Percentiles rank a stretch among this genome's conserved stretches.
phyloP scores from a whole-genome alignment of 2,888 invertebrate genomes.

The Drosophila atroscutellata region DNA sequence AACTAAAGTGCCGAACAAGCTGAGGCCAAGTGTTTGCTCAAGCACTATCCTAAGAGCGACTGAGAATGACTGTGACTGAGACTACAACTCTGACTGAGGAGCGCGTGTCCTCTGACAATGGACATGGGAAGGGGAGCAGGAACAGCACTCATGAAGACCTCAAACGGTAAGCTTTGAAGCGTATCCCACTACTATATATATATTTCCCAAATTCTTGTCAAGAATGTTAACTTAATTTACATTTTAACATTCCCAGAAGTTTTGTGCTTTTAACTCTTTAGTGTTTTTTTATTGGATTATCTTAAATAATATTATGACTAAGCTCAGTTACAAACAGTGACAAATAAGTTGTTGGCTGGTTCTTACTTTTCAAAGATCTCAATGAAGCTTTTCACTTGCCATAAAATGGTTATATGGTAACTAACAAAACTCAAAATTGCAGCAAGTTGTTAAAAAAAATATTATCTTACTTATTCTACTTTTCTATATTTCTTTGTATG shows the following conservation, averaged over 20 bases:
- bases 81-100: neutral
- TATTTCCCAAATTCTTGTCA: neutral
- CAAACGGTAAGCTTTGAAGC: neutral
- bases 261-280: neutral
- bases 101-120: slow-evolving; percentile 23
- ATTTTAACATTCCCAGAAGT: neutral
- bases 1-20: slow-evolving; percentile 18
- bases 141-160: neutral
- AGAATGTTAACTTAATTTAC: neutral
- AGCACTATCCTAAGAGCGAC: neutral
- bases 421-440: neutral
- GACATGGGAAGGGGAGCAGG: neutral
- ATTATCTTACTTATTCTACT: neutral
- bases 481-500: neutral
- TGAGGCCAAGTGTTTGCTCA: slow-evolving; percentile 27
- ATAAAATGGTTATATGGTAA: neutral
- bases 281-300: neutral
- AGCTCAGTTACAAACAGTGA: neutral
- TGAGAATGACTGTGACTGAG: slow-evolving; percentile 3
- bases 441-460: neutral
- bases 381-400: neutral
- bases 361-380: neutral
- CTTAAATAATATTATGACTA: neutral
- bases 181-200: neutral
- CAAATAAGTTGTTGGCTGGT: neutral